Evolutionary conservation across 2,888 invertebrate genomes (phyloP), one percentile per base, ranked within the genome.

Genomic region (Macrostomum cliftonense): DNA sequence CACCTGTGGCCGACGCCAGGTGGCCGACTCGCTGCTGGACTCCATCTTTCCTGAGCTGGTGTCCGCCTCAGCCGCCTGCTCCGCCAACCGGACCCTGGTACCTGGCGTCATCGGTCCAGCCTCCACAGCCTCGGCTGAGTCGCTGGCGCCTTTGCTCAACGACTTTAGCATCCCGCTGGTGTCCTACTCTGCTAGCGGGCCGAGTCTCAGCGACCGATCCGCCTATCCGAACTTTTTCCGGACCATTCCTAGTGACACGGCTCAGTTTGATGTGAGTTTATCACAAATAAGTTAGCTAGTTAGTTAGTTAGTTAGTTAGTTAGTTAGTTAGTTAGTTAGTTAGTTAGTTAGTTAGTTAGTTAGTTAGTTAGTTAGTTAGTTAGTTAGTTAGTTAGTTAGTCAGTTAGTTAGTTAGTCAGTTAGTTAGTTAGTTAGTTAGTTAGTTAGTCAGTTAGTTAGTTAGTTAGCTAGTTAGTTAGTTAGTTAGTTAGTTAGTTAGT

Each of bases 91-190:
- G 37, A 13, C 11, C 17, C 19, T 39, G 13, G 69, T 74, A 45
- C 64, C 72, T 51, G 76, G 76, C 14, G 70, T 77, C 16, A 66
- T 77, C 43, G 76, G 75, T 2, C 73, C 72, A 0, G 73, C 74
- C 51, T 70, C 71, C 14, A 75, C 75, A 50, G 72, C 72, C 16
- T 73, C 74, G n/a, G 73, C 75, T 14, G 70, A 74, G 44, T 73
- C 73, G 63, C 50, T 77, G 38, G 75, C 76, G 2, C 71, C 72
- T 47, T 68, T 76, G 56, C 63, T 75, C 28, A 61, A 73, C 37
- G 60, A 73, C n/a, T 74, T 75, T 61, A 61, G 72, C 44, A 70
- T 77, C 17, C 76, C 77, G 1, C 74, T 75, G 57, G 60, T 69
- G 42, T 59, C 61, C 0, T 60, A 53, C 47, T 46, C 52, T 1